phyloP scores from a whole-genome alignment of 2,888 invertebrate genomes.

The Bombylius major region DNA sequence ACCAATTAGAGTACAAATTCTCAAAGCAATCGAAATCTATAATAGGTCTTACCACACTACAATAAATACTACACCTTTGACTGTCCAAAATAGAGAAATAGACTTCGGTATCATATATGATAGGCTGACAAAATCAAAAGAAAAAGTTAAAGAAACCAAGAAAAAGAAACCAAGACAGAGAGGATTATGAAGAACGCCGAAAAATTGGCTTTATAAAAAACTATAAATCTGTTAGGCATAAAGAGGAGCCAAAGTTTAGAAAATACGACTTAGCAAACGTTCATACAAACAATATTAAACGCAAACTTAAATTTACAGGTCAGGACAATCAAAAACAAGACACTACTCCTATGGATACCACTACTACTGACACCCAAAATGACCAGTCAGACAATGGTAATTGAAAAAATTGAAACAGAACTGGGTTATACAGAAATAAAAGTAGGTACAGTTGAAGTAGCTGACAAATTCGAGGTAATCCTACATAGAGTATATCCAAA shows the following conservation, averaged over 20 bases:
- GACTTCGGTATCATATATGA: neutral
- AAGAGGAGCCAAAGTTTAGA: neutral
- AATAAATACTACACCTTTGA: neutral
- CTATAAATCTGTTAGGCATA: neutral
- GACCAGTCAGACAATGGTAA: too few relatives aligned
- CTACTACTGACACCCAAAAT: too few relatives aligned
- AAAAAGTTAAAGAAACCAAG: neutral
- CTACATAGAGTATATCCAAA: constrained; percentile 10
- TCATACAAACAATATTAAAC: neutral
- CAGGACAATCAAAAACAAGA: too few relatives aligned
- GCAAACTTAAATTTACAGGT: too few relatives aligned
- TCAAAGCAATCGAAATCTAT: neutral
- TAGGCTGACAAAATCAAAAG: neutral
- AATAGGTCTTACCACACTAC: neutral
- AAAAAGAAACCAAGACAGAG: neutral
- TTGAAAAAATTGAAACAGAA: too few relatives aligned
- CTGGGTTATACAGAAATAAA: constrained; percentile 1
- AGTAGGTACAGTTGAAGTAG: neutral
- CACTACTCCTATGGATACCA: too few relatives aligned
- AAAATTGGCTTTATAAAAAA: neutral
- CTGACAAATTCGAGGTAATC: neutral
- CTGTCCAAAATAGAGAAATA: neutral
- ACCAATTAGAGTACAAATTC: neutral
- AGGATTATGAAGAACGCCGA: neutral
- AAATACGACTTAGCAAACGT: neutral